Evolutionary conservation across 1,140 invertebrate species (phyloP), one percentile per base, ranked within the genome.

Genomic region (Glomeris maerens): DNA sequence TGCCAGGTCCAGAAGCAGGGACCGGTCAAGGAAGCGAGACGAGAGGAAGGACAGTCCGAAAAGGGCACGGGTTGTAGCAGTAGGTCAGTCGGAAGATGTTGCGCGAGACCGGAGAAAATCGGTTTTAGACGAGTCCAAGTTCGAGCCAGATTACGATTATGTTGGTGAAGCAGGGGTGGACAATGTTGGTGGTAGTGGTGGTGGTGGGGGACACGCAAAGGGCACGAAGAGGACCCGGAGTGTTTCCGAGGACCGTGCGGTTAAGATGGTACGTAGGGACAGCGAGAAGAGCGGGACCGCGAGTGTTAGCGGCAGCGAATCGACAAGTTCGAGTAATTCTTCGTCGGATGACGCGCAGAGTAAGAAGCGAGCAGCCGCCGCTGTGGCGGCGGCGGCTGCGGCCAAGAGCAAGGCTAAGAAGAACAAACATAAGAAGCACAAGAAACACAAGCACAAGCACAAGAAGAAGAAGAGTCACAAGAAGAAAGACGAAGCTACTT

Each of bases 141-240:
- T 83, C 60, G 80, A 80, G 56, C 80, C 80, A 1, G 78, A 83
- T 64, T 83, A 83, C 62, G 80, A 81, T 22, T 66, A 25, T 14
- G 22, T 5, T 10, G 38, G 41, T 25, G 49, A 50, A 2, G 27
- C 40, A 2, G 20, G 5, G 5, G 17, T 5, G 4, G n/a, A n/a
- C n/a, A n/a, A n/a, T n/a, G n/a, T n/a, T n/a, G 47, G 39, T 7
- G 45, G 26, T 27, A 27, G 26, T 46, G 31, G 10, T 10, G 20
- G 20, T 20, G 10, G 31, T 13, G 31, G 20, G 31, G 31, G 31
- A 13, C 31, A n/a, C 13, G 26, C 45, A 44, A 45, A 4, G 10
- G 17, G 17, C 4, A 4, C 4, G 5, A 4, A 42, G 4, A 10
- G 25, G 5, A 4, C 10, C 4, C 5, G 5, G 17, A 10, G 5